Conservation (phyloP, 1,140 invertebrate species). For the Cyclina sinensis region DNA sequence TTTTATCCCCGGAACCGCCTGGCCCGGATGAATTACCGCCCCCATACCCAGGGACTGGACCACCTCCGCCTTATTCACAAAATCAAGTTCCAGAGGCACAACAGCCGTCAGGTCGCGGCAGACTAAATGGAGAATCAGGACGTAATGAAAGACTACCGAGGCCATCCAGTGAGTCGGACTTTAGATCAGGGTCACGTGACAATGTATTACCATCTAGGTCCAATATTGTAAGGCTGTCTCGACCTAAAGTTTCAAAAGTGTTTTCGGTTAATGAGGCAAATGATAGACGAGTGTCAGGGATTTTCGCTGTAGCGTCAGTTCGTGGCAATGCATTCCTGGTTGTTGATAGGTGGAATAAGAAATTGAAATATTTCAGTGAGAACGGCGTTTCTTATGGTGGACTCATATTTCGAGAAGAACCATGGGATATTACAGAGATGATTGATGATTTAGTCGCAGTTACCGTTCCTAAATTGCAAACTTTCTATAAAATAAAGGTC, state of each 20-base stretch:
- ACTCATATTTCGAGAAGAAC: slow-evolving; percentile 58
- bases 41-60: slow-evolving; percentile 44
- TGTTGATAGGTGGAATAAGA: slow-evolving; percentile 63
- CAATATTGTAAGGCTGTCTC: background rate
- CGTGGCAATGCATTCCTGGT: slow-evolving; percentile 39
- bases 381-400: slow-evolving; percentile 46
- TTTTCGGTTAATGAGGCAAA: slow-evolving; percentile 36
- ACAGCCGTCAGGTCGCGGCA: background rate
- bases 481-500: slow-evolving; percentile 51
- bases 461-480: slow-evolving; percentile 56
- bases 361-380: slow-evolving; percentile 58
- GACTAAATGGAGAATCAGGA: background rate
- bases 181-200: background rate
- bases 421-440: slow-evolving; percentile 60
- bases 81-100: slow-evolving; percentile 5
- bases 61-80: slow-evolving; percentile 48
- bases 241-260: slow-evolving; percentile 13
- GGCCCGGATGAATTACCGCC: slow-evolving; percentile 54
- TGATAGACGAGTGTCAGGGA: slow-evolving; percentile 50
- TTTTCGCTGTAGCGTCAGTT: slow-evolving; percentile 41
- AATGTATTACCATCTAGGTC: background rate
- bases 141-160: background rate
- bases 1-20: background rate
- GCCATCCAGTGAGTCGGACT: background rate
- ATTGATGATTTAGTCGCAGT: slow-evolving; percentile 44